Evolutionary conservation across 2,888 invertebrate genomes (phyloP), one percentile per base, ranked within the genome.

Genomic region (Pseudococcus viburni): DNA sequence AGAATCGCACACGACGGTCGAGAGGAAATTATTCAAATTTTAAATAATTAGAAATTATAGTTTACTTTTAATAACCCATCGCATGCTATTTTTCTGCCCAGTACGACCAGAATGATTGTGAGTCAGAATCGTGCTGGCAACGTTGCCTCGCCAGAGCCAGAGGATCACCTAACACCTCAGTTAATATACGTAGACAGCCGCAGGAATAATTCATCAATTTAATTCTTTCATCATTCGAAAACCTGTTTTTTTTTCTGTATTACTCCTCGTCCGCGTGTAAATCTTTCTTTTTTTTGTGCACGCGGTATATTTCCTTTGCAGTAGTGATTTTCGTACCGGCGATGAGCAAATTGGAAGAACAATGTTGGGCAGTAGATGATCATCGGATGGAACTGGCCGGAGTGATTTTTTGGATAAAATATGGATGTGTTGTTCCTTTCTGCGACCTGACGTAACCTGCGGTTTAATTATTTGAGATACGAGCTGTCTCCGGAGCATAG

Each of bases 131-230:
- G 26, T n/a, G 80, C 59, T 83, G 80, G 80, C 80, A 83, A 83
- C 80, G 80, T 46, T n/a, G 80, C 80, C 9, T 22, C 19, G 59
- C 59, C 11, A n/a, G 17, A 59, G 59, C 22, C 64, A 22, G 73
- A 17, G 73, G 42, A 83, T 83, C 80, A 83, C 46, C 80, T 83
- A 46, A 83, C 80, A 83, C 80, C 80, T 83, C 46, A 46, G 80
- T 83, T 42, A 64, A 22, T 64, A 64, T 64, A 22, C 64, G 19
- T 46, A 83, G 80, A 83, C 80, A 83, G 80, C 80, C 80, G 80
- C 80, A 46, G 80, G 80, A 83, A 83, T 83, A 83, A 83, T 83
- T 83, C 80, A 22, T 83, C 80, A 42, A 83, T 83, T 83, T 83
- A 39, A 83, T 83, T 83, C 80, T 83, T 83, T 83, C 80, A 83